A percentile compares a stretch with the other conserved stretches of the same genome.
Evolutionary conservation across 2,797 vertebrate species (phyloP).

Genomic region (Enteromius afrohamiltoni): DNA sequence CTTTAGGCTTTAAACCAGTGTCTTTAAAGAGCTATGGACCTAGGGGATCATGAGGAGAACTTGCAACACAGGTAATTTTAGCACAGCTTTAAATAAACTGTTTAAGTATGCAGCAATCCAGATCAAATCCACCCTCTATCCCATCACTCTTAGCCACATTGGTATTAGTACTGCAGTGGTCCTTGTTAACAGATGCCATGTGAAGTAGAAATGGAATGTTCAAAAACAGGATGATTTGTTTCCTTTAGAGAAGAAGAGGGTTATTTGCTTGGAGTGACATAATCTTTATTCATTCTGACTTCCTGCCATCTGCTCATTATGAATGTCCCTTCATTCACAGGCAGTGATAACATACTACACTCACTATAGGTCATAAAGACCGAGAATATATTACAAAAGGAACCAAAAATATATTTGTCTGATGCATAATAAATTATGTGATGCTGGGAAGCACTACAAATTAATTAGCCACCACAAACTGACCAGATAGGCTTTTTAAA

Average conservation of each 20-base stretch:
- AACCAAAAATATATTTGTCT: neutral
- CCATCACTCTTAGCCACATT: constrained; percentile 12
- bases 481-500: neutral
- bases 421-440: neutral
- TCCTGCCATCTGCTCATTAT: constrained; percentile 27
- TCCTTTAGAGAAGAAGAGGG: neutral
- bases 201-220: constrained; percentile 5
- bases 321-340: constrained; percentile 31
- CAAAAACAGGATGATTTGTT: constrained; percentile 3
- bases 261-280: constrained; percentile 14
- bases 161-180: neutral
- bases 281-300: constrained; percentile 24
- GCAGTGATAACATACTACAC: neutral
- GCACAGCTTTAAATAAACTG: constrained; percentile 22
- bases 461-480: neutral
- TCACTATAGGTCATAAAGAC: neutral
- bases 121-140: constrained; percentile 1
- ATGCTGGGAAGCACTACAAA: neutral
- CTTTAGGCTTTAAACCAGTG: constrained; percentile 53
- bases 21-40: constrained; percentile 36
- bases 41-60: neutral
- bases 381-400: constrained; percentile 15
- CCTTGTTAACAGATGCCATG: constrained; percentile 19
- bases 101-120: constrained; percentile 32
- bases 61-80: constrained; percentile 28